A percentile compares a stretch with the other conserved stretches of the same genome.
Conservation (phyloP, 2,888 invertebrate genomes). For the Epinotia brunnichana region DNA sequence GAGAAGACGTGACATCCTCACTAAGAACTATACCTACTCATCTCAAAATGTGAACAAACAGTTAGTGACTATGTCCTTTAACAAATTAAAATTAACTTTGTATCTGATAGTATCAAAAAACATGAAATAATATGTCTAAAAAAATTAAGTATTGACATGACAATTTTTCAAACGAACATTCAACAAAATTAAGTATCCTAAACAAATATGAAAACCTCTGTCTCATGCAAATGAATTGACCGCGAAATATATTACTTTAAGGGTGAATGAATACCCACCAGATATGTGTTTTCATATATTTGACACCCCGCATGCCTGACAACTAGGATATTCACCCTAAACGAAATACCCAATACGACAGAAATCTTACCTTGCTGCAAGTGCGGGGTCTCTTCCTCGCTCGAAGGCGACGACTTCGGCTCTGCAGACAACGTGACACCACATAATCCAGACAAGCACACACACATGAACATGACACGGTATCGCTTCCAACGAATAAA, state of each 20-base stretch:
- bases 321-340: neutral
- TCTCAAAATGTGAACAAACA: too few species aligned
- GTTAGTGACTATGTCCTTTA: too few species aligned
- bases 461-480: conserved; percentile 1
- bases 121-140: too few species aligned
- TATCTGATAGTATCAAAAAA: too few species aligned
- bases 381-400: conserved; percentile 68
- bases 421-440: conserved; percentile 58
- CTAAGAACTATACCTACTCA: too few species aligned
- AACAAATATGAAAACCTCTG: neutral
- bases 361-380: conserved; percentile 65
- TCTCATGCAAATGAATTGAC: neutral
- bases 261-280: too few species aligned
- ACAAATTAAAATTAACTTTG: too few species aligned
- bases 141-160: too few species aligned
- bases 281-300: too few species aligned
- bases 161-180: neutral
- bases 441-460: conserved; percentile 15
- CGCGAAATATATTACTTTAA: too few species aligned
- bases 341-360: neutral
- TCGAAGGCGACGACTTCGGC: conserved; percentile 62
- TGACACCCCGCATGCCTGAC: neutral
- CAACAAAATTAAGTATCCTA: neutral
- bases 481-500: neutral
- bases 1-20: too few species aligned